A percentile compares a stretch with the other conserved stretches of the same genome.
phyloP scores from a whole-genome alignment of 2,797 vertebrate genomes.

The Loriculus beryllinus region DNA sequence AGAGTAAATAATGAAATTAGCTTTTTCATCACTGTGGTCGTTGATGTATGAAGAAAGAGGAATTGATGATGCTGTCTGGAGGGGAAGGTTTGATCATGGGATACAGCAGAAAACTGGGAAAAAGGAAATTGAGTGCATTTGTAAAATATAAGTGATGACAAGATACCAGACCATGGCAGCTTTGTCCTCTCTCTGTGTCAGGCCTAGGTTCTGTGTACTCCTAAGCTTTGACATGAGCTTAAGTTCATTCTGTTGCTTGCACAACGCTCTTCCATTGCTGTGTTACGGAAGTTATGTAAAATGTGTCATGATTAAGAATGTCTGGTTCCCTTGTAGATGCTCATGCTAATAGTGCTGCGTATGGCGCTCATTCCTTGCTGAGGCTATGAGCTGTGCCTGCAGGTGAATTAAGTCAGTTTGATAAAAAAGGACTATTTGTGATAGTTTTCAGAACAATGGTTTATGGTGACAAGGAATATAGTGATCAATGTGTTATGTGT shows the following conservation, averaged over 20 bases:
- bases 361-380: neutral
- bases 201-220: neutral
- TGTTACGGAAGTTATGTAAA: accelerated
- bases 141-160: neutral
- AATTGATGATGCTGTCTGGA: neutral
- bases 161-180: neutral
- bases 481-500: neutral
- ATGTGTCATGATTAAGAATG: neutral
- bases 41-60: neutral
- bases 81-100: neutral
- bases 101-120: neutral
- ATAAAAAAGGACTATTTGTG: neutral
- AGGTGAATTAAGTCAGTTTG: neutral
- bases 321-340: neutral
- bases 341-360: neutral
- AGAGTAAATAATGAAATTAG: neutral
- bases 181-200: neutral
- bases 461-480: neutral
- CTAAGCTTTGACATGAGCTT: neutral
- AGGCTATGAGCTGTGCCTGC: neutral
- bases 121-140: neutral
- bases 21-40: neutral
- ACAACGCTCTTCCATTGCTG: neutral
- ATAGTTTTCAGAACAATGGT: neutral
- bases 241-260: neutral